These are phyloP conservation scores for Cylloceria caligata DNA, from an alignment of 2,888 invertebrate species.

Conservation along the genomic window DNA sequence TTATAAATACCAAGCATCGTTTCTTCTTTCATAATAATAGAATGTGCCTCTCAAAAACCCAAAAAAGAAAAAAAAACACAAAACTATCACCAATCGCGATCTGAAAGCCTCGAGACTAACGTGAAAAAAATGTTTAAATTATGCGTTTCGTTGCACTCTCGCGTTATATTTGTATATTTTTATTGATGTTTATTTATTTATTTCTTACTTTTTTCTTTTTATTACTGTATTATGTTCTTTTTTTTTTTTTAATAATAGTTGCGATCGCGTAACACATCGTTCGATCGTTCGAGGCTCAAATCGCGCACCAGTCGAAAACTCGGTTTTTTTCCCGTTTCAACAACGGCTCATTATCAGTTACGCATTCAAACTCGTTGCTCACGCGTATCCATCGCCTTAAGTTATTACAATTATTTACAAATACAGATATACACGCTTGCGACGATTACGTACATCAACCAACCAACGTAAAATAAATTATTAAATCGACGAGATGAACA, in stretches of 20 bases:
- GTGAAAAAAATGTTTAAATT: constrained; percentile 1
- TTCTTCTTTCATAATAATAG: constrained; percentile 21
- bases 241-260: constrained; percentile 15
- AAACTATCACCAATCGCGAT: constrained; percentile 37
- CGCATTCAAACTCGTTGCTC: constrained; percentile 65
- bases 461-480: constrained; percentile 59
- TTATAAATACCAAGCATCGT: constrained; percentile 36
- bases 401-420: constrained; percentile 70
- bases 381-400: constrained; percentile 62
- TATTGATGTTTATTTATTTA: constrained; percentile 12
- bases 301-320: constrained; percentile 34
- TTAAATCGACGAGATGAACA: constrained; percentile 64
- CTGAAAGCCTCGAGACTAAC: constrained; percentile 34
- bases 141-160: constrained; percentile 33
- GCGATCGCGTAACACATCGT: constrained; percentile 23
- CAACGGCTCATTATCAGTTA: constrained; percentile 54
- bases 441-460: constrained; percentile 63
- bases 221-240: no score
- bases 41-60: constrained; percentile 43
- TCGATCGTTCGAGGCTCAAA: constrained; percentile 43
- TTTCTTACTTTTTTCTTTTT: not conserved
- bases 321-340: constrained; percentile 18
- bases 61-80: constrained; percentile 35
- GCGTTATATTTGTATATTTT: constrained; percentile 22
- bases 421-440: constrained; percentile 65